These are phyloP conservation scores for Streblospio benedicti DNA, from an alignment of 1,140 invertebrate species.

Conservation along the genomic window DNA sequence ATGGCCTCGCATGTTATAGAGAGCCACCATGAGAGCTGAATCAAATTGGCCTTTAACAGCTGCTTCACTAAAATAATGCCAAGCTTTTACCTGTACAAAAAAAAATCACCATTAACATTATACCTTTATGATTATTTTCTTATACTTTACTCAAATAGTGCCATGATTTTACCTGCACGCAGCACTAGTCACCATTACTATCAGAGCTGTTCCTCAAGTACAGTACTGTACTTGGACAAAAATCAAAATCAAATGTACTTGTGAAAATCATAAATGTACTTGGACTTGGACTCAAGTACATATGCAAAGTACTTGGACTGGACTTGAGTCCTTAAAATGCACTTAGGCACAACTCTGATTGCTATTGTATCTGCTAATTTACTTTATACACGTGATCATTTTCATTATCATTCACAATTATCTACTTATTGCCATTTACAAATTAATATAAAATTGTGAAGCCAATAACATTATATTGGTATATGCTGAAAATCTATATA, in stretches of 20 bases:
- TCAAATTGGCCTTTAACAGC: constrained; percentile 30
- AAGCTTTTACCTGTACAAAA: constrained; percentile 12
- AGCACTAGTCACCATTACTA: neutral
- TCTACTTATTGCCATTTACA: neutral
- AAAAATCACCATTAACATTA: neutral
- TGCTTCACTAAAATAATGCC: constrained; percentile 20
- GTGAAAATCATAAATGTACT: neutral
- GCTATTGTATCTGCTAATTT: too few relatives aligned
- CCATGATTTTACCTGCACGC: constrained; percentile 7
- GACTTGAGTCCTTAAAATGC: too few relatives aligned
- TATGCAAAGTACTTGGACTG: too few relatives aligned
- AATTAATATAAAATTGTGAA: constrained; percentile 1
- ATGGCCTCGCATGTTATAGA: constrained; percentile 27
- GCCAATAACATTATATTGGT: neutral
- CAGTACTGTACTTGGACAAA: neutral
- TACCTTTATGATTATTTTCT: neutral
- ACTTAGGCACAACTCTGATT: too few relatives aligned
- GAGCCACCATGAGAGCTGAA: constrained; percentile 28
- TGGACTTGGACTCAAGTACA: neutral
- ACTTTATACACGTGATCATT: neutral
- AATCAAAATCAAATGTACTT: neutral
- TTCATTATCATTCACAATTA: neutral
- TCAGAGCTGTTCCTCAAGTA: neutral
- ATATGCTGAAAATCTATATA: neutral
- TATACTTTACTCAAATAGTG: neutral